Evolutionary conservation across 1,140 invertebrate genomes (phyloP), one percentile per base, ranked within the genome.

Genomic region (Octopus bimaculoides): DNA sequence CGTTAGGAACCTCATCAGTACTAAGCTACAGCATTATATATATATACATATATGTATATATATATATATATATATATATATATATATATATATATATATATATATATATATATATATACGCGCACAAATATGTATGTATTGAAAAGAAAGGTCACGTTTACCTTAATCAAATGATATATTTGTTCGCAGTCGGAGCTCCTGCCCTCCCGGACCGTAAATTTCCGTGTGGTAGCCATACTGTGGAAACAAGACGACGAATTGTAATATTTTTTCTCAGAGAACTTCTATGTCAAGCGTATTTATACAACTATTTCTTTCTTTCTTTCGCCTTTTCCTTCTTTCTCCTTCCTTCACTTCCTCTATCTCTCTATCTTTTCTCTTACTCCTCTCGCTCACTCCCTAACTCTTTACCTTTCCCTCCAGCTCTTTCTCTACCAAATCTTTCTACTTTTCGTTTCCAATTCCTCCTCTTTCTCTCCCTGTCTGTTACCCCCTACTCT

Each of bases 401-500:
- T 41, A 41, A 41, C 26, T 41, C 26, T 41, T 41, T 41, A 41
- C 26, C 26, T 41, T 41, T 41, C 26, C 26, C 26, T 41, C 26
- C 26, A 41, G 26, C 26, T 41, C 75, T 78, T 53, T 77, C 78
- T 79, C 41, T 78, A 17, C 80, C 79, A 82, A 54, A 56, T 20
- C 66, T 26, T 81, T 80, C 61, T 78, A 79, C 83, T 80, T 66
- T 81, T 52, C 4, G 17, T 80, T 66, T 80, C 78, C 80, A 54
- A 78, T 73, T 54, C 41, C 26, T 78, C 81, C 77, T 75, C 81
- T 26, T 79, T 83, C 75, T 81, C 77, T 54, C 78, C 80, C 78
- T 77, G 75, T 77, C 74, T 76, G 73, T 83, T 83, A 69, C 79
- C 78, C 53, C 66, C n/a, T 81, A 12, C 80, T 54, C 69, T 52